phyloP scores from a whole-genome alignment of 2,113 vertebrate species.

The Geococcyx californianus region DNA sequence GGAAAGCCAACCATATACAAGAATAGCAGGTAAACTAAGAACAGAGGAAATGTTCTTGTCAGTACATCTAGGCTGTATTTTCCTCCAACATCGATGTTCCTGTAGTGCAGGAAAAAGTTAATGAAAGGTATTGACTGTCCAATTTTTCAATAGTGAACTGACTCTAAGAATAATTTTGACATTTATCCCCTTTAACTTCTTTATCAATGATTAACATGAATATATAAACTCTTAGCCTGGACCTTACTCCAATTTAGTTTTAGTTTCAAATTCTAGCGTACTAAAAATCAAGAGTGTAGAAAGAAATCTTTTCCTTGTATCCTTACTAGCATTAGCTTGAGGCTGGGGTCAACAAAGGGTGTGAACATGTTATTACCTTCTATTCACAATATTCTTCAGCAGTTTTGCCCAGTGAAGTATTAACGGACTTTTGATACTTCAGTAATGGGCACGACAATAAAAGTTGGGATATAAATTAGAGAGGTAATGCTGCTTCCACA shows the following conservation, averaged over 20 bases:
- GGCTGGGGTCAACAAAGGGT: not conserved
- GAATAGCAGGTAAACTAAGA: not conserved
- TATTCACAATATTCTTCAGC: not conserved
- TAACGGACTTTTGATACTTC: not conserved
- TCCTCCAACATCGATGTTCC: not conserved
- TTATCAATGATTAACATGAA: not conserved
- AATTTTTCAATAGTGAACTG: not conserved
- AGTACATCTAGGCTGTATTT: not conserved
- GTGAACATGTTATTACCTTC: not conserved
- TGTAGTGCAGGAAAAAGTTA: not conserved
- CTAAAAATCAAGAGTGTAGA: not conserved
- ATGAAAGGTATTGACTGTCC: not conserved
- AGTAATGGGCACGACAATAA: not conserved
- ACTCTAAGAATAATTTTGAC: not conserved
- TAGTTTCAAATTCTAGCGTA: not conserved
- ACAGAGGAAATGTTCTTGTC: not conserved
- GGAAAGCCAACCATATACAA: accelerated
- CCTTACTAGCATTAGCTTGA: not conserved
- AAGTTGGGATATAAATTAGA: not conserved
- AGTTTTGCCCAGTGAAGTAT: not conserved
- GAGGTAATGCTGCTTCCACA: not conserved
- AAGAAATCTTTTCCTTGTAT: not conserved
- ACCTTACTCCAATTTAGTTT: not conserved
- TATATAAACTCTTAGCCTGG: not conserved
- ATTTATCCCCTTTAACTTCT: not conserved